Evolutionary conservation across 2,113 vertebrate species (phyloP).

Genomic region (Phyllostomus hastatus): DNA sequence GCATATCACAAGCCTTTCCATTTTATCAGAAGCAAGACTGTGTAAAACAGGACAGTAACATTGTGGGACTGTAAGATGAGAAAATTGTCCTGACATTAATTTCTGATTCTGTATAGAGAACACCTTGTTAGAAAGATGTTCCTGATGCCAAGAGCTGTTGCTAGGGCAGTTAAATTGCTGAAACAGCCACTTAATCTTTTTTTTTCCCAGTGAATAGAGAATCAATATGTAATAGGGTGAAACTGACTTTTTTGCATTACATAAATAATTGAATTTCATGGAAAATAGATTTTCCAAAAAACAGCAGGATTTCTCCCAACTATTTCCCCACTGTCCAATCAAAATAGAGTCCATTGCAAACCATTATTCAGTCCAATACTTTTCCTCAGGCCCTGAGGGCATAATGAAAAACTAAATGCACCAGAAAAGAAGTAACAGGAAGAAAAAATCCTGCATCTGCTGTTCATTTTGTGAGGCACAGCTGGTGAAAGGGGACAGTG

Average conservation of each 20-base stretch:
- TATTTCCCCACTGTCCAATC: not conserved
- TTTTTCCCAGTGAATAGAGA: not conserved
- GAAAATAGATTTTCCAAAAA: not conserved
- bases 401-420: not conserved
- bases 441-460: not conserved
- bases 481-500: not conserved
- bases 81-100: not conserved
- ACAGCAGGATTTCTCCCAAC: not conserved
- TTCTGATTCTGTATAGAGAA: not conserved
- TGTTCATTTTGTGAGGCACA: not conserved
- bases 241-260: not conserved
- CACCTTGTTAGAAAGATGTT: not conserved
- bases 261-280: conserved; percentile 36
- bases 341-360: not conserved
- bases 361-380: not conserved
- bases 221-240: not conserved
- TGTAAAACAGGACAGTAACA: not conserved
- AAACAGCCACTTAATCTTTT: not conserved
- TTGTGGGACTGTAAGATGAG: not conserved
- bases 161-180: not conserved
- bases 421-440: not conserved
- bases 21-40: not conserved
- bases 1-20: not conserved
- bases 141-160: not conserved
- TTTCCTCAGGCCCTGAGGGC: not conserved